Base-by-base conservation (phyloP, 2,113 vertebrate species). In the Setophaga coronata region DNA sequence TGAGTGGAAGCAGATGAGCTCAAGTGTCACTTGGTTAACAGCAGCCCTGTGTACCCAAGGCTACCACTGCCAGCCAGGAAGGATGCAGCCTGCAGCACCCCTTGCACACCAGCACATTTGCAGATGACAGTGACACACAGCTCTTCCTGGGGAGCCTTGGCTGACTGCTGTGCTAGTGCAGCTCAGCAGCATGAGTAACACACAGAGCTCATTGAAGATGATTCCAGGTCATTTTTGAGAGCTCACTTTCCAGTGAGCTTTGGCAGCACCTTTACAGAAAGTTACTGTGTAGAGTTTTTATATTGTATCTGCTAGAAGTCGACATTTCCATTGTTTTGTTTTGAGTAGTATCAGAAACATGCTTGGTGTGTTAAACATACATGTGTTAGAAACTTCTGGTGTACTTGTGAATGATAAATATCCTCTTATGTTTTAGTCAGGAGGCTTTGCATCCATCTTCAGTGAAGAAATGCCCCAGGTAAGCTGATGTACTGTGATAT, bases 361-460 rank as follows among this genome's bases (percentile, higher is more conserved):
- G 78, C 85, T 86, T 42, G 45, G 71, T 0, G 0, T 56, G 10
- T 69, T 89, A 86, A 62, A 51, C 1, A 0, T 90, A 34, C 34
- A 0, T 57, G 36, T 79, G 34, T 82, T 85, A 90, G 53, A 91
- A 73, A 56, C 50, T 90, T 95, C 14, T 90, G 82, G 64, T 93
- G 33, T 92, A 67, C 21, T 13, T 94, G 93, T 71, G 93, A 97
- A 95, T 97, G 80, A 96, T 93, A 96, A 94, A 93, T 97, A 71
- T 98, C 82, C 91, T 92, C 85, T 96, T 97, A 43, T 95, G 67
- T 96, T 98, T 97, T 97, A 98, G 98, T 97, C 98, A 96, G 97
- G 96, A 96, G 97, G 94, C 94, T 98, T 97, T 97, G 97, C 97
- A 54, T 98, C 98, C 96, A 97, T 98, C 96, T 98, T 98, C 97